These are phyloP conservation scores for Pammene aurita DNA, from an alignment of 2,888 invertebrate species.

Conservation along the genomic window DNA sequence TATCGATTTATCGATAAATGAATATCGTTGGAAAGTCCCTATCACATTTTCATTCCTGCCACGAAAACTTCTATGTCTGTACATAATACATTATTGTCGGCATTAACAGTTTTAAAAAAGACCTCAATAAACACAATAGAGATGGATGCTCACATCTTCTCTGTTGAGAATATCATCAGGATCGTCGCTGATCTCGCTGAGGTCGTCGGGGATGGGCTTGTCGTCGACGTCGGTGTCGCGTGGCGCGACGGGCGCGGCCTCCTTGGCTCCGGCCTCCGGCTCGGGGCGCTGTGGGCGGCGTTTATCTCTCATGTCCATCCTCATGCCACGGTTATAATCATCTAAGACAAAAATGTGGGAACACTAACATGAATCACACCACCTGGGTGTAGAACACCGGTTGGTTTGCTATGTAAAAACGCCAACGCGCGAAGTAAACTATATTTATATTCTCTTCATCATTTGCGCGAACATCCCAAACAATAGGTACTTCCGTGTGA, in stretches of 20 bases:
- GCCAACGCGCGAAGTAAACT: background rate
- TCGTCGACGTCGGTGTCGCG: constrained; percentile 77
- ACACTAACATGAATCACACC: background rate
- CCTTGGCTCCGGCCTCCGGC: constrained; percentile 61
- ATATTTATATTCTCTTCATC: too few species aligned
- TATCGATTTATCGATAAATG: too few species aligned
- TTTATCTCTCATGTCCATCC: constrained; percentile 73
- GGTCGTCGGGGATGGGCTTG: constrained; percentile 85
- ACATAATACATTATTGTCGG: too few species aligned
- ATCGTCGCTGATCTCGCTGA: constrained; percentile 95
- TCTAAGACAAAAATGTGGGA: constrained; percentile 52
- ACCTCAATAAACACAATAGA: too few species aligned
- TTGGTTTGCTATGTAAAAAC: background rate
- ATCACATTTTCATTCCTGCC: too few species aligned
- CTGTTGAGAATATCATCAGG: constrained; percentile 93
- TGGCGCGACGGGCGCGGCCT: constrained; percentile 55
- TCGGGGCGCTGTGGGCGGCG: constrained; percentile 70
- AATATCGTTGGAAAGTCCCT: too few species aligned
- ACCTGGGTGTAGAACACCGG: background rate
- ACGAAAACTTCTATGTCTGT: too few species aligned
- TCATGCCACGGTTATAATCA: constrained; percentile 73
- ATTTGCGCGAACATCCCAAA: too few species aligned
- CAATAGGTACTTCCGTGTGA: too few species aligned
- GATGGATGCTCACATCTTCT: constrained; percentile 88
- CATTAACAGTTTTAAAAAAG: too few species aligned